Base-by-base conservation (phyloP, 2,113 vertebrate species). In the Pygoscelis antarcticus region DNA sequence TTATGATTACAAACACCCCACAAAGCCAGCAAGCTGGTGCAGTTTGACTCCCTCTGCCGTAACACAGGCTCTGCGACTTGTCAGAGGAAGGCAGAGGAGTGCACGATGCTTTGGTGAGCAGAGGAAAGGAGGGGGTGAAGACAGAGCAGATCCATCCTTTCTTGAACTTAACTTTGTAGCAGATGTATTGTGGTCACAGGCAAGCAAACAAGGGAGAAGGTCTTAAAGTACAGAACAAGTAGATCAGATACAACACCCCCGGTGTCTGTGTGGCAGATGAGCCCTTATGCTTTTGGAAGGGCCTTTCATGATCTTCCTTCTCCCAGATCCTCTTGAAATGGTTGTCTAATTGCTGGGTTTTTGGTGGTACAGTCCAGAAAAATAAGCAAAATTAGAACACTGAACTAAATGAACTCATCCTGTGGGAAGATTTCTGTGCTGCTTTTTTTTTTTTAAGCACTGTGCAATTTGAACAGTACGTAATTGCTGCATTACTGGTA, bases 341-440 rank as follows among this genome's bases (percentile, higher is more conserved):
- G 29, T 25, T 74, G 49, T 61, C 69, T 95, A 89, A 97, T 94
- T 92, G 86, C 87, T 95, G 70, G 83, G 70, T 0, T 72, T 93
- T 94, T 78, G 22, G 89, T 87, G 57, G 83, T 60, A 55, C 12
- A 55, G 90, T 94, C 94, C 88, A 96, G 92, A 96, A 92, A 92
- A 93, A 94, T 69, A 71, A 75, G 70, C 70, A 94, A 77, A 96
- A 96, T 96, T 87, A 94, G 92, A 89, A 95, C 23, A 46, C 40
- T 70, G 87, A 94, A 92, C 72, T 76, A 96, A 91, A 95, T 64
- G 58, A 95, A 96, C 93, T 90, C 81, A 91, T 91, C 54, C 52
- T 91, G 78, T 72, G 91, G 81, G 66, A 94, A 92, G 94, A 90
- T 42, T 91, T 82, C 83, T 87, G 29, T 42, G 23, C 18, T 44